Base-by-base conservation (phyloP, 2,888 invertebrate genomes). In the Apamea epomidion region DNA sequence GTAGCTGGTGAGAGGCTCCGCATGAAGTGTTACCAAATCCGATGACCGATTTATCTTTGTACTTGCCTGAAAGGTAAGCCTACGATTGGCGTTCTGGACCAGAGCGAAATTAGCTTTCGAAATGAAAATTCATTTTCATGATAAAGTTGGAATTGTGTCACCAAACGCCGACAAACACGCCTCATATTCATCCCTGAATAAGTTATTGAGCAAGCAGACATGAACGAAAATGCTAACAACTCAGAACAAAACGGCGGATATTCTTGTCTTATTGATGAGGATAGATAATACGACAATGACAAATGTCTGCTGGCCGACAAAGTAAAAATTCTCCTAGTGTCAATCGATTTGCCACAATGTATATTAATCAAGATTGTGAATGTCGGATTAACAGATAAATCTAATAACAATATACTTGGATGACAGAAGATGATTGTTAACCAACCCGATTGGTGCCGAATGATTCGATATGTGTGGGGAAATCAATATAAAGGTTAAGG, bases 241-340 rank as follows among this genome's bases (percentile, higher is more conserved):
- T 62, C 58, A 76, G n/a, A 79, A 71, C 16, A 74, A 73, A 82
- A n/a, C 37, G 62, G 58, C 25, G 75, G 62, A 45, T 76, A 74
- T 72, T 29, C 62, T 70, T 67, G 73, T 70, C 81, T 67, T 62
- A 51, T 51, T 16, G 48, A 42, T 70, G 21, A 76, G 60, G 32
- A 58, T 58, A 75, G 37, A 70, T 62, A 62, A 68, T 14, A 62
- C 29, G 12, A 69, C 37, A 70, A 51, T 62, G 42, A 76, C 54
- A 60, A 73, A 80, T 72, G 16, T 42, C 29, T 14, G 6, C 37
- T 37, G 21, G 45, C 5, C 0, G 51, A 72, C 16, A 65, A 68
- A 37, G 60, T 37, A 42, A 67, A 81, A 74, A 48, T 42, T n/a
- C 6, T 72, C 16, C 6, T 51, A 18, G 42, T 65, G 65, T 54